These are phyloP conservation scores for Sylvilagus floridanus DNA, from an alignment of 2,797 vertebrate species.

Conservation along the genomic window DNA sequence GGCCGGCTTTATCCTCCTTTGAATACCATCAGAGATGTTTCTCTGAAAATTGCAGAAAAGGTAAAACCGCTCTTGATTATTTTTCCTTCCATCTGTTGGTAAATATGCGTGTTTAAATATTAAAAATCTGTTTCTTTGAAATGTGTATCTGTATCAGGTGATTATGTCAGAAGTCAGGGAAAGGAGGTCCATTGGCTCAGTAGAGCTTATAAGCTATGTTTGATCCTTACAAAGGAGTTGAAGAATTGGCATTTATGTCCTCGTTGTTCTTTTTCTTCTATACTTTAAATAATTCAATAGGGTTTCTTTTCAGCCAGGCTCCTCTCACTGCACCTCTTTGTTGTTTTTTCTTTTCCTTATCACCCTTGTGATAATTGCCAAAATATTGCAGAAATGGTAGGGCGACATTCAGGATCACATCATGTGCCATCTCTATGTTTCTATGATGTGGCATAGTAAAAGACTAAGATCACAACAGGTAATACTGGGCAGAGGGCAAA, in stretches of 20 bases:
- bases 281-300: background rate
- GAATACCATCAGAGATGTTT: slow-evolving; percentile 92
- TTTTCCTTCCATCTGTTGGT: background rate
- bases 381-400: background rate
- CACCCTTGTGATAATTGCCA: background rate
- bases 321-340: background rate
- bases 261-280: background rate
- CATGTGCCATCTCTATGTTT: background rate
- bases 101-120: background rate
- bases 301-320: background rate
- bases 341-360: background rate
- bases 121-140: background rate
- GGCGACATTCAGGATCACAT: background rate
- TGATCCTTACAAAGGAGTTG: background rate
- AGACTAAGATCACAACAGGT: background rate
- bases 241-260: background rate
- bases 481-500: background rate
- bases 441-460: background rate
- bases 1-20: slow-evolving; percentile 97
- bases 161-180: background rate
- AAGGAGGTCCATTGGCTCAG: background rate
- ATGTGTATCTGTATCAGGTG: background rate
- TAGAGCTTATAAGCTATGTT: background rate
- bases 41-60: slow-evolving; percentile 94
- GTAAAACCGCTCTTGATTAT: slow-evolving; percentile 85